Conservation (phyloP, 2,113 vertebrate species). For the Acrocephalus arundinaceus region DNA sequence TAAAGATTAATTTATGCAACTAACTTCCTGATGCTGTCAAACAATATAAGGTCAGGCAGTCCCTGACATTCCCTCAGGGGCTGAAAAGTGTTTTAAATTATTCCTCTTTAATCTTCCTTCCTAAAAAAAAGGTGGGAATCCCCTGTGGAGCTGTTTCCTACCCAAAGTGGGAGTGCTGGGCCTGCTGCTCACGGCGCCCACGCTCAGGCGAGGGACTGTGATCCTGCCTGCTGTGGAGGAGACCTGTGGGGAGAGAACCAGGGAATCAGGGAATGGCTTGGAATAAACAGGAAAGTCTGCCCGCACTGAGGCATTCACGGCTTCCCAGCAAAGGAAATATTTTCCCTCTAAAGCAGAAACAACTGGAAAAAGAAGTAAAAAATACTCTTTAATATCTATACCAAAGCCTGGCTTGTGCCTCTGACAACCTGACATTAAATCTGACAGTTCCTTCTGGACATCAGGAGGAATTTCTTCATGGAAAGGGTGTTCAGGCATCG, state of each 20-base stretch:
- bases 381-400: rapidly evolving
- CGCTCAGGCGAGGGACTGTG: slow-evolving; percentile 75
- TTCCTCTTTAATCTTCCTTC: background rate
- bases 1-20: background rate
- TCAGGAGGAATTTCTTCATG: background rate
- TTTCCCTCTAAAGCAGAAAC: background rate
- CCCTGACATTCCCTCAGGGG: rapidly evolving
- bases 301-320: rapidly evolving
- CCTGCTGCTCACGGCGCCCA: slow-evolving; percentile 74
- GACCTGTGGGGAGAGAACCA: slow-evolving; percentile 1
- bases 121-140: background rate
- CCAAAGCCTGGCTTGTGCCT: background rate
- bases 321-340: background rate
- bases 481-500: background rate
- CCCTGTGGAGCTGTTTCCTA: background rate
- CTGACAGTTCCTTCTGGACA: background rate
- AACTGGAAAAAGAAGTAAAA: background rate
- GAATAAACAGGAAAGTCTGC: background rate
- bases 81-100: background rate
- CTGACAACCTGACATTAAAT: too few relatives aligned
- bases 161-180: slow-evolving; percentile 77
- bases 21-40: background rate
- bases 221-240: slow-evolving; percentile 73
- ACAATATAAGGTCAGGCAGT: rapidly evolving
- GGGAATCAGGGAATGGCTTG: background rate